A percentile compares a stretch with the other conserved stretches of the same genome.
These are phyloP conservation scores for Bellardia pandia DNA, from an alignment of 2,888 invertebrate species.

Conservation along the genomic window DNA sequence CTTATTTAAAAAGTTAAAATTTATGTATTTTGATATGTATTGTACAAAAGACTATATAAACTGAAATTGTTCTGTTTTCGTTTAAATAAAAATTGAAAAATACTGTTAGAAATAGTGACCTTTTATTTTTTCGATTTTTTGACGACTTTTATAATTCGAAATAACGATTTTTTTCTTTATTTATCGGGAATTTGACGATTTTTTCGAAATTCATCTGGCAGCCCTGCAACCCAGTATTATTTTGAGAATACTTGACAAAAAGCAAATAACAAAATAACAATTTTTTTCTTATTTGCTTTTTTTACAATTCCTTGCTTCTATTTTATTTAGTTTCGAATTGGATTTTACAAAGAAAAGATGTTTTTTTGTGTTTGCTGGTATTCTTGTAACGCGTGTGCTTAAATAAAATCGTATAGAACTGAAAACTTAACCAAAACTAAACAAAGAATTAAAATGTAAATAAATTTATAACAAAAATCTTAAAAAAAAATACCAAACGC, in stretches of 20 bases:
- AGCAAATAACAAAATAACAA: slow-evolving; percentile 3
- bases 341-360: slow-evolving; percentile 39
- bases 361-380: not conserved
- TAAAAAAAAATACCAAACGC: not conserved
- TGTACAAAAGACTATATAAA: too few species aligned
- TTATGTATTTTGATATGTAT: too few species aligned
- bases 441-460: slow-evolving; percentile 54
- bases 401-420: slow-evolving; percentile 6
- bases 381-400: slow-evolving; percentile 32
- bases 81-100: too few species aligned
- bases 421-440: not conserved
- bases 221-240: slow-evolving; percentile 5
- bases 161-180: too few species aligned
- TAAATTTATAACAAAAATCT: slow-evolving; percentile 10
- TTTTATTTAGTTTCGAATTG: slow-evolving; percentile 64
- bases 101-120: too few species aligned
- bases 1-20: too few species aligned
- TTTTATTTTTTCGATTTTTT: too few species aligned
- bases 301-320: slow-evolving; percentile 48
- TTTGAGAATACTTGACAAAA: slow-evolving; percentile 39
- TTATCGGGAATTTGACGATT: too few species aligned
- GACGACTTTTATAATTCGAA: too few species aligned
- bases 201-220: too few species aligned
- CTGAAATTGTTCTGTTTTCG: too few species aligned
- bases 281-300: slow-evolving; percentile 52